Conservation (phyloP, 2,113 vertebrate genomes). For the Noctilio leporinus region DNA sequence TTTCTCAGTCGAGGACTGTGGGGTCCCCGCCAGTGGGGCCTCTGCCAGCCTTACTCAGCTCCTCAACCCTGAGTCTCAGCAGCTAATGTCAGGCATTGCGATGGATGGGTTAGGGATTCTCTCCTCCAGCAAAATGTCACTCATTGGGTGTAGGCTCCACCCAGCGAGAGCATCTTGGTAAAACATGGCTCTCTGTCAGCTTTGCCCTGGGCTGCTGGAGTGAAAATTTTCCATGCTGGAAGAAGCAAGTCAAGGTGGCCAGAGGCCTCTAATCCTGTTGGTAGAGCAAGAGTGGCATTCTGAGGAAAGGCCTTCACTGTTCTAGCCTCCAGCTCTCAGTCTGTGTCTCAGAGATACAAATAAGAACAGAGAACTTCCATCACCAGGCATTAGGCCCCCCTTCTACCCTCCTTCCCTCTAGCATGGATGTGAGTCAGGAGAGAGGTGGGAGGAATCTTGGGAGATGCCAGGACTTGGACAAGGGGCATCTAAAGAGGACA, state of each 20-base stretch:
- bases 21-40: background rate
- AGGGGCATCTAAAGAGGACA: too few relatives aligned
- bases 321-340: background rate
- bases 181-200: background rate
- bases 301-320: background rate
- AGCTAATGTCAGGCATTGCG: background rate
- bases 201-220: background rate
- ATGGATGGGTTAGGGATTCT: background rate
- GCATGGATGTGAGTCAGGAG: too few relatives aligned
- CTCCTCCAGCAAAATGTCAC: background rate
- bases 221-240: background rate
- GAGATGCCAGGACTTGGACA: too few relatives aligned
- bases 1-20: background rate
- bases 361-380: background rate
- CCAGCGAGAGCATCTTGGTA: background rate
- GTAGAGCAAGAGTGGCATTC: background rate
- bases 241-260: background rate
- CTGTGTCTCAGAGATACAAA: background rate
- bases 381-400: too few relatives aligned
- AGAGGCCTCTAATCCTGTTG: background rate
- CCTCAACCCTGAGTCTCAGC: background rate
- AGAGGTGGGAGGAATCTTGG: too few relatives aligned
- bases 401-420: too few relatives aligned
- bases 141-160: background rate
- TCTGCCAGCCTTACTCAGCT: background rate